phyloP scores from a whole-genome alignment of 2,797 vertebrate genomes.

The Hydrophis major region DNA sequence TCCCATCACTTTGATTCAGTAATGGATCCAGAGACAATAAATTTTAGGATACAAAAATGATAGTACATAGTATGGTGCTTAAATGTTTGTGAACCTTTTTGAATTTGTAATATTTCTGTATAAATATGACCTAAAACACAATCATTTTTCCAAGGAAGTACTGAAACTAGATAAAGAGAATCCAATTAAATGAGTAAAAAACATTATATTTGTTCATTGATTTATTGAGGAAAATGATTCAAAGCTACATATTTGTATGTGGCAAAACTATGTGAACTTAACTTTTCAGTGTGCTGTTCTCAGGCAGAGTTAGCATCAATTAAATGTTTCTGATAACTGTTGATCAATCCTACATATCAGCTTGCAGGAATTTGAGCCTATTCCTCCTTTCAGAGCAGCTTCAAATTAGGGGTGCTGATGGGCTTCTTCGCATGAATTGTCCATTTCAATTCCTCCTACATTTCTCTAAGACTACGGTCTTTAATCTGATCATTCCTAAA shows the following conservation, averaged over 20 bases:
- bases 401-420: background rate
- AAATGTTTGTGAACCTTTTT: background rate
- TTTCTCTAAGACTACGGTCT: background rate
- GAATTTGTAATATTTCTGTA: background rate
- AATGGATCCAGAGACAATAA: conserved; percentile 60
- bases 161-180: background rate
- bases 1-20: conserved; percentile 60
- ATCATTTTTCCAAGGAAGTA: background rate
- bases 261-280: background rate
- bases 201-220: background rate
- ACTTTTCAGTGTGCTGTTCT: background rate
- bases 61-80: background rate
- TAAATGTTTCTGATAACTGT: background rate
- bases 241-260: background rate
- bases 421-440: background rate
- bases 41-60: background rate
- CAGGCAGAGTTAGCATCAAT: background rate
- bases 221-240: background rate
- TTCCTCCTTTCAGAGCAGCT: background rate
- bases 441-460: background rate
- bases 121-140: background rate
- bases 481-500: background rate
- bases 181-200: background rate
- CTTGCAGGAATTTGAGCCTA: background rate
- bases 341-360: background rate